These are phyloP conservation scores for Probosciger aterrimus DNA, from an alignment of 2,113 vertebrate species.

Conservation along the genomic window DNA sequence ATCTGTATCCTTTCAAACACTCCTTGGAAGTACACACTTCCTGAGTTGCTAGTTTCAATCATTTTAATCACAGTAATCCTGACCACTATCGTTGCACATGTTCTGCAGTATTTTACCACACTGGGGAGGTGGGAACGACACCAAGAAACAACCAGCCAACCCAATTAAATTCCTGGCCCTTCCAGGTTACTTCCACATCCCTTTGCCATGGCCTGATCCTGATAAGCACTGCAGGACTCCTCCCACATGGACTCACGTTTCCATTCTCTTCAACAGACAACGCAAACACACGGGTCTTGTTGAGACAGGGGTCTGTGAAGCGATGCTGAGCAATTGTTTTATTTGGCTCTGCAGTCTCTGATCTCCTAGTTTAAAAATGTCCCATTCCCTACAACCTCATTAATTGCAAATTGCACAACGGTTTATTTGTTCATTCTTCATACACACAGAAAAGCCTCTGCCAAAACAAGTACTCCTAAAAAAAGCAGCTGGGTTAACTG, in stretches of 20 bases:
- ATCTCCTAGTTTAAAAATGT: not conserved
- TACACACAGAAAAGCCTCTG: constrained; percentile 11
- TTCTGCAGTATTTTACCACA: not conserved
- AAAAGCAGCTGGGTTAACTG: constrained; percentile 56
- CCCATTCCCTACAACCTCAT: not conserved
- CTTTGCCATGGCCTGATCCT: not conserved
- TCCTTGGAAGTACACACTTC: not conserved
- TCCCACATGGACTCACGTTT: not conserved
- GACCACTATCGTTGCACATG: not conserved
- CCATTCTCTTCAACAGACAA: not conserved
- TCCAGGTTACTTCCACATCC: not conserved
- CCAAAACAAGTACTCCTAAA: constrained; percentile 53
- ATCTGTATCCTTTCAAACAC: not conserved
- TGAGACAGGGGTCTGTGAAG: not conserved
- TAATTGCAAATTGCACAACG: constrained; percentile 32
- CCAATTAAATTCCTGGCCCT: not conserved
- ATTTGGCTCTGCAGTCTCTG: not conserved
- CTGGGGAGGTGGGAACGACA: not conserved
- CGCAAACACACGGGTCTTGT: not conserved
- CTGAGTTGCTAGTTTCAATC: not conserved
- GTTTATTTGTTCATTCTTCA: constrained; percentile 50
- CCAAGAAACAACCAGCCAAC: not conserved
- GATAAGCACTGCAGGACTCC: not conserved
- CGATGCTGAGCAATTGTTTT: not conserved
- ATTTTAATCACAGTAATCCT: not conserved